Conservation (phyloP, 2,797 vertebrate genomes). For the Sphenopsis melanotis region DNA sequence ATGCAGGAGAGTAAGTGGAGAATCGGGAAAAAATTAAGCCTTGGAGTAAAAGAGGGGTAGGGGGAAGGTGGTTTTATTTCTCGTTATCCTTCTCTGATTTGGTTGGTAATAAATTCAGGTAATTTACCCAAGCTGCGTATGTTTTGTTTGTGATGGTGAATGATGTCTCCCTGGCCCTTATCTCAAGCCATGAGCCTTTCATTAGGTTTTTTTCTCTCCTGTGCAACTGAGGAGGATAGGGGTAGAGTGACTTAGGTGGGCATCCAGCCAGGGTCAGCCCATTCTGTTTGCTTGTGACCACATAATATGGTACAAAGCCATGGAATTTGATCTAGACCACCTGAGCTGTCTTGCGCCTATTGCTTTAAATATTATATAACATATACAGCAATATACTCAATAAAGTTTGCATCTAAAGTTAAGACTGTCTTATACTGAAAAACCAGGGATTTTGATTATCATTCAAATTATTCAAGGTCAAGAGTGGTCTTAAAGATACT, state of each 20-base stretch:
- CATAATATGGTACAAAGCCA: background rate
- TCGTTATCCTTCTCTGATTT: background rate
- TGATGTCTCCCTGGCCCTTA: background rate
- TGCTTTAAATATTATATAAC: background rate
- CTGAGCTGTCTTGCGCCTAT: background rate
- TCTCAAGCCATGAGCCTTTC: accelerated
- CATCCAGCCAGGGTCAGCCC: background rate
- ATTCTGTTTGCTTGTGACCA: background rate
- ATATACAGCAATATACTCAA: background rate
- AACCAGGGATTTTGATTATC: background rate
- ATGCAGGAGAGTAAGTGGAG: background rate
- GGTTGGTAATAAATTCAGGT: background rate
- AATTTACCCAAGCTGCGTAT: background rate
- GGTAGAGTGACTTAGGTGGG: accelerated
- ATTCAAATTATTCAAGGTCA: background rate
- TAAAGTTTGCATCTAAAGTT: background rate
- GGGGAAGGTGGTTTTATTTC: background rate
- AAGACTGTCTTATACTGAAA: background rate
- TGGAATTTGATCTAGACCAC: background rate
- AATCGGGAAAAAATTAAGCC: background rate
- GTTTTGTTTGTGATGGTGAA: background rate
- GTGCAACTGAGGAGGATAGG: background rate
- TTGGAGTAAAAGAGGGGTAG: background rate
- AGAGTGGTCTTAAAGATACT: background rate
- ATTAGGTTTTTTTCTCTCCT: background rate